Base-by-base conservation (phyloP, 2,113 vertebrate genomes). In the Regulus satrapa region DNA sequence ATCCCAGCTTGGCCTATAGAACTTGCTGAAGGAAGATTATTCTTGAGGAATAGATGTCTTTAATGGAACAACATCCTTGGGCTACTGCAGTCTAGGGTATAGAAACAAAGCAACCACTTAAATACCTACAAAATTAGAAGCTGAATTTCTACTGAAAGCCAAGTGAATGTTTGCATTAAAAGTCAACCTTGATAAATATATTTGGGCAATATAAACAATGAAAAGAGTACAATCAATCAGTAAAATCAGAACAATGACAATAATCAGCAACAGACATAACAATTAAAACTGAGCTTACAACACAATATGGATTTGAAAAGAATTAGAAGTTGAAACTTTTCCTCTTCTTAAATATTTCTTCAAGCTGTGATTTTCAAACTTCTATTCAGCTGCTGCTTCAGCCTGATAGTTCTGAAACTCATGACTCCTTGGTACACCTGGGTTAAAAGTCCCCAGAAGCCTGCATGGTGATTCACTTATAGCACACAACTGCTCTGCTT, bases 351-450 rank as follows among this genome's bases (percentile, higher is more conserved):
- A 58, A 14, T n/a, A 56, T 49, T 73, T 8, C 23, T 92, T 80
- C 9, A 6, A 48, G 26, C 18, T 77, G 14, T 48, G 18, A 66
- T 74, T 77, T 84, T 84, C 40, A 36, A 43, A 68, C 12, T 77
- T 59, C 56, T 34, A 8, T 55, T 87, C 36, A 80, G 40, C 15
- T 55, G 43, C 43, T 54, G 6, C 25, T 24, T 40, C 29, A 84
- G 24, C 17, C 56, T 56, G 36, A 52, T 2, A 48, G 18, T 9
- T 88, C 46, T 69, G 49, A 93, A 89, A 77, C 17, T 32, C 0
- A 0, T 12, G 26, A 4, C 26, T 56, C 36, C 6, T 15, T 18
- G 17, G 32, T 14, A 49, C 6, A 29, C 7, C 25, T 14, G 6
- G 5, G 15, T 61, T 23, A 20, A 11, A 64, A 40, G 12, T 15